Conservation (phyloP, 2,113 vertebrate species). For the Mystacornis crossleyi region DNA sequence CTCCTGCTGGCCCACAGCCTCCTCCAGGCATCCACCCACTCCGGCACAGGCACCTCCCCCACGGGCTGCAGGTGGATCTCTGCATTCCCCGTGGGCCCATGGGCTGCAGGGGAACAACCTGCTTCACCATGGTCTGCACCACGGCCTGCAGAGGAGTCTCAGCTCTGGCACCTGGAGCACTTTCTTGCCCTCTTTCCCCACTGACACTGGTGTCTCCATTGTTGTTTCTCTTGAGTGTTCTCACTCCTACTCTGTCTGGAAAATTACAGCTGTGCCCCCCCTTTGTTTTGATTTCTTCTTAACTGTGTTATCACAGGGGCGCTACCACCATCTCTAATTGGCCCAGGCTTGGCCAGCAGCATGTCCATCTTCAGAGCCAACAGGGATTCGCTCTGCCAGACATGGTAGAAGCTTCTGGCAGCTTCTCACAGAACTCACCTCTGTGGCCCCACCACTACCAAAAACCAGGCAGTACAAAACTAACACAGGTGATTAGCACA, state of each 20-base stretch:
- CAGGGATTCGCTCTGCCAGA: too few relatives aligned
- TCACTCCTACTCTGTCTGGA: not conserved
- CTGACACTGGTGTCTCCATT: not conserved
- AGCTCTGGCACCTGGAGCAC: fast-evolving
- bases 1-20: too few relatives aligned
- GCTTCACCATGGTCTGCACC: fast-evolving
- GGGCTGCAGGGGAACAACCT: too few relatives aligned
- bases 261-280: not conserved
- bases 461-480: not conserved
- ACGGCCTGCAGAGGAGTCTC: fast-evolving
- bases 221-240: not conserved
- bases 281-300: not conserved
- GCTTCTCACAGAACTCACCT: not conserved
- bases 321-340: too few relatives aligned
- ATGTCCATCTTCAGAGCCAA: not conserved
- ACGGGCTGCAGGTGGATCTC: fast-evolving
- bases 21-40: not conserved
- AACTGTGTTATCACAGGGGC: not conserved
- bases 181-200: not conserved
- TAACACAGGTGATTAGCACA: not conserved
- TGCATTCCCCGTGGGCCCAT: not conserved
- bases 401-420: not conserved
- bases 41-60: fast-evolving
- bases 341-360: not conserved
- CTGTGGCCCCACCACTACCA: not conserved